Percentiles rank a stretch among this genome's conserved stretches.
phyloP scores from a whole-genome alignment of 2,797 vertebrate genomes.

The Salmo trutta region DNA sequence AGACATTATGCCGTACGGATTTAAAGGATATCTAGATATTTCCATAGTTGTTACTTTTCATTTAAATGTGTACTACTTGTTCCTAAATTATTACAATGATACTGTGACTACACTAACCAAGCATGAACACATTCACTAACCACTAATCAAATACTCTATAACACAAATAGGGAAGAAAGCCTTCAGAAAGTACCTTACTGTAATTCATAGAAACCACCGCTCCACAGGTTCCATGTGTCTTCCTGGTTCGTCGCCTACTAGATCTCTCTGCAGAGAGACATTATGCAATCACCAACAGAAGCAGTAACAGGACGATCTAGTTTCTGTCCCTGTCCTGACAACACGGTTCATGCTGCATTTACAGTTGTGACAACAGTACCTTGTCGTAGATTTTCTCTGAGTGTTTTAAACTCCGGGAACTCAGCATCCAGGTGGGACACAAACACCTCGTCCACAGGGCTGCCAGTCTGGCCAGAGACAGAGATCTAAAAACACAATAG shows the following conservation, averaged over 20 bases:
- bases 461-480: constrained; percentile 58
- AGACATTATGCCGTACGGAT: not conserved
- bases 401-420: constrained; percentile 67
- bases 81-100: not conserved
- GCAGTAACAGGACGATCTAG: too few species aligned
- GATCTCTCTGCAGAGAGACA: constrained; percentile 51
- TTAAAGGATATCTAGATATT: not conserved
- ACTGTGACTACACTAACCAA: not conserved
- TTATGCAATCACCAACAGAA: not conserved
- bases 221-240: constrained; percentile 59
- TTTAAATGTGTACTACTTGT: not conserved
- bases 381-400: constrained; percentile 58
- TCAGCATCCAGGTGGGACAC: constrained; percentile 77
- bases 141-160: not conserved
- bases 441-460: constrained; percentile 77
- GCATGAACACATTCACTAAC: not conserved
- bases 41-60: not conserved
- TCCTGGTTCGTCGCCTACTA: constrained; percentile 51
- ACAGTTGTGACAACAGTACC: constrained; percentile 33
- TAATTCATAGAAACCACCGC: constrained; percentile 76
- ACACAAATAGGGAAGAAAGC: not conserved
- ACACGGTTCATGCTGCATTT: too few species aligned
- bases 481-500: constrained; percentile 69
- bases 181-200: constrained; percentile 71
- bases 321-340: too few species aligned